Base-by-base conservation (phyloP, 2,113 vertebrate species). In the Microtus pennsylvanicus region DNA sequence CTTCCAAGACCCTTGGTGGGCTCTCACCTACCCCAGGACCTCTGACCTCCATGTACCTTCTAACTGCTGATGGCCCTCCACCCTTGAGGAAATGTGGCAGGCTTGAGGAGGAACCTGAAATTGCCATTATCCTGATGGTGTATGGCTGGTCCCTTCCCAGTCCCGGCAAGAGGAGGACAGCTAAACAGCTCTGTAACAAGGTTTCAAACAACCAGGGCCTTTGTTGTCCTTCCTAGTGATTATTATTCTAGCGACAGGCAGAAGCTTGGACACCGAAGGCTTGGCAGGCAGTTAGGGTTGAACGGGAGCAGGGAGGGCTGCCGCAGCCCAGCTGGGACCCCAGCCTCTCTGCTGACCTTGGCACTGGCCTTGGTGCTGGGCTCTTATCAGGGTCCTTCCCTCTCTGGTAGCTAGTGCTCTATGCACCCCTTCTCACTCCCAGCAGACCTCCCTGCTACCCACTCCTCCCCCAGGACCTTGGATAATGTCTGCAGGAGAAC, bases 391-490 rank as follows among this genome's bases (percentile, higher is more conserved):
- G 92, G 83, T 17, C 86, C 9, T 30, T 28, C 47, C 87, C 19
- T 77, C 4, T 0, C 42, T 17, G 87, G n/a, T 1, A 0, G 22
- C 55, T 74, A 50, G 93, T 38, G 91, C 77, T 52, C 3, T 0
- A 3, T 38, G 86, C 80, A 28, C 4, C 58, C 94, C 67, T 42
- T 0, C 94, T 52, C 10, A 45, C 94, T 90, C 61, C 82, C 81
- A 61, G 85, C 90, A 90, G 6, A 17, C 87, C 81, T 93, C 82
- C 77, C 87, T 55, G 61, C 92, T 38, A 4, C 81, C 93, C 96
- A 58, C 87, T 96, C 95, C 77, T 94, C 76, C 76, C n/a, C 95
- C 5, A 35, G 96, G 97, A 97, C 97, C 97, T 98, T 98, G 98
- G 97, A 98, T 93, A 85, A 77, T 69, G 94, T 97, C 97, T 97